Evolutionary conservation across 2,888 invertebrate genomes (phyloP).

Genomic region (Epicampocera succincta): DNA sequence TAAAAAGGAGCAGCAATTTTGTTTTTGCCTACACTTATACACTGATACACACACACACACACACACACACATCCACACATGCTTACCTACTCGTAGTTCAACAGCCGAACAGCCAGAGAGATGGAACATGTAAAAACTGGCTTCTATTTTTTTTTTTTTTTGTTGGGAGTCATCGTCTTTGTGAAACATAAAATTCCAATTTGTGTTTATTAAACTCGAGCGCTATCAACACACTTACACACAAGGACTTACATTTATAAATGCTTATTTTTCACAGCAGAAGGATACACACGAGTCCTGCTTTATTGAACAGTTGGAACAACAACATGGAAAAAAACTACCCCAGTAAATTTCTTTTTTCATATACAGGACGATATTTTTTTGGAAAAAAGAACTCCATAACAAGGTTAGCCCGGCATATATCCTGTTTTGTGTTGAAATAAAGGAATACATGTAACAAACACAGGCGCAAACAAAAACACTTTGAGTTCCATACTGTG

Average conservation of each 20-base stretch:
- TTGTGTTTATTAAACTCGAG: slow-evolving; percentile 66
- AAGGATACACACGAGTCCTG: slow-evolving; percentile 18
- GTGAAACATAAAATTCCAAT: slow-evolving; percentile 63
- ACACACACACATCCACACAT: background rate
- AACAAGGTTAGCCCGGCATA: slow-evolving; percentile 66
- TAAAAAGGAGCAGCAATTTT: slow-evolving; percentile 38
- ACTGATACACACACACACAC: background rate
- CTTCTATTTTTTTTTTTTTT: slow-evolving; percentile 2
- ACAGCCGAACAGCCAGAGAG: slow-evolving; percentile 5
- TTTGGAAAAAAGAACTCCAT: slow-evolving; percentile 38
- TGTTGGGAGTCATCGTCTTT: slow-evolving; percentile 33
- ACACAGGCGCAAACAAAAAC: background rate
- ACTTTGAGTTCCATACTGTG: background rate
- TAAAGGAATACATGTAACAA: slow-evolving; percentile 26
- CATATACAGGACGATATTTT: slow-evolving; percentile 30
- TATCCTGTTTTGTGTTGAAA: slow-evolving; percentile 58
- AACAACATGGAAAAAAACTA: slow-evolving; percentile 47
- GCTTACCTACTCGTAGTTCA: slow-evolving; percentile 17
- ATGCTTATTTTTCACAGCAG: background rate
- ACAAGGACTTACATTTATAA: background rate
- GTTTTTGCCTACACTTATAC: slow-evolving; percentile 16
- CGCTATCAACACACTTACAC: slow-evolving; percentile 20
- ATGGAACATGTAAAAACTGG: slow-evolving; percentile 1
- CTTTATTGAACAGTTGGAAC: slow-evolving; percentile 36
- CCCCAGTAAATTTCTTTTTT: slow-evolving; percentile 36